Evolutionary conservation across 92 coral and sea anemone species (phyloP), one percentile per base, ranked within the genome.

Genomic region (Paramuricea clavata): DNA sequence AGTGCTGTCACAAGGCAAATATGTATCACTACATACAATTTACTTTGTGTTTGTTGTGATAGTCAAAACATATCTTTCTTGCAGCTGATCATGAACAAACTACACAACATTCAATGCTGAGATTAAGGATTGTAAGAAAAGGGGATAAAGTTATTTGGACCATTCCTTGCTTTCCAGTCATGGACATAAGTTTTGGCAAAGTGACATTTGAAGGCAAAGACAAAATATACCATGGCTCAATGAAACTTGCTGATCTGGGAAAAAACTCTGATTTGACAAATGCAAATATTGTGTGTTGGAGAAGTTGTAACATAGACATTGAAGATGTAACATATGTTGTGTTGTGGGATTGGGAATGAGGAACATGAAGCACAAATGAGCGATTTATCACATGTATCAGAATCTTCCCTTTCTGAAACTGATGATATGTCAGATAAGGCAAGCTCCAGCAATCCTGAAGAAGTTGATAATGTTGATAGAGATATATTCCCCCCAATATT

Each of bases 261-360:
- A 67, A 72, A 50, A 36, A 30, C 57, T 19, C 73, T 35, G 81
- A 73, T 22, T 49, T 75, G 12, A 17, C n/a, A n/a, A n/a, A n/a
- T n/a, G n/a, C 64, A 44, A 32, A 71, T 49, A 49, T 84, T 74
- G 35, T 84, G 32, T 85, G 59, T 49, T 85, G 82, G 88, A 74
- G 81, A 50, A 56, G 80, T 68, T 85, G 88, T 39, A 34, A 56
- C 34, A 73, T 85, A 30, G 41, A 42, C 5, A 85, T 85, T 74
- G 74, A 32, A 21, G 21, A 39, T 21, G 36, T 21, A 52, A 85
- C 35, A 57, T 85, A 74, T 59, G 16, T 85, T 74, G 88, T 85
- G 1, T n/a, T 85, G 69, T 85, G 88, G 83, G 72, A 85, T 73
- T 74, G 88, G 82, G 83, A 74, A 81, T 56, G 75, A 74, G 32